Percentiles rank a stretch among this genome's conserved stretches.
Evolutionary conservation across 1,140 invertebrate species (phyloP).

Genomic region (Saccostrea cuccullata): DNA sequence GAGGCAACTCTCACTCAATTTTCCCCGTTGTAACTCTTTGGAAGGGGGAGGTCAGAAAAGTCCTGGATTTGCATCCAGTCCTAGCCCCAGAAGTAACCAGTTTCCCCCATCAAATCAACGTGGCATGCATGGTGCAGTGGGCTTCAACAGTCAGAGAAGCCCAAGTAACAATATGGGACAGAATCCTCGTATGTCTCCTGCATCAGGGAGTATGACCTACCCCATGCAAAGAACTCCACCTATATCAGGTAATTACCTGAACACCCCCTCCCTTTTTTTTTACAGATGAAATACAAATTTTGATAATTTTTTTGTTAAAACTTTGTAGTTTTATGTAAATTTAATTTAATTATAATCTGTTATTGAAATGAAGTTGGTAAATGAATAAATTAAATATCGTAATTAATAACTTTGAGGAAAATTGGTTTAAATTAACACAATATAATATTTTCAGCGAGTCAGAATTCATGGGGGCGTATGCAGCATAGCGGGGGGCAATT

Average conservation of each 20-base stretch:
- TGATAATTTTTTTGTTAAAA: too few species aligned
- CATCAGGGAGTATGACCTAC: conserved; percentile 42
- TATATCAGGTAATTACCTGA: conserved; percentile 31
- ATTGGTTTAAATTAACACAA: too few species aligned
- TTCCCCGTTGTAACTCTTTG: conserved; percentile 57
- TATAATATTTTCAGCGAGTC: conserved; percentile 34
- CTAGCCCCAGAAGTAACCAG: conserved; percentile 53
- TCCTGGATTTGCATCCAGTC: conserved; percentile 66
- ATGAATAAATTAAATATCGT: too few species aligned
- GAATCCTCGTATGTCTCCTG: conserved; percentile 54
- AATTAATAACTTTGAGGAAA: too few species aligned
- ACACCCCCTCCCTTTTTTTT: conserved; percentile 3
- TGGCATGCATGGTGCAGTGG: conserved; percentile 50
- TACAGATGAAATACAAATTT: too few species aligned
- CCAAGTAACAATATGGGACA: conserved; percentile 56
- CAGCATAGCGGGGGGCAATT: conserved; percentile 44
- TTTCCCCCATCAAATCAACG: conserved; percentile 61
- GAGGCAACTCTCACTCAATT: conserved; percentile 40
- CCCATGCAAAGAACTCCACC: conserved; percentile 52
- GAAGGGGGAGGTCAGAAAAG: conserved; percentile 68
- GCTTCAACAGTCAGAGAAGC: conserved; percentile 68
- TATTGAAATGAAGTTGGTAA: too few species aligned
- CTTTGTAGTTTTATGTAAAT: too few species aligned
- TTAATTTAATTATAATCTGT: too few species aligned
- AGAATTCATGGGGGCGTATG: conserved; percentile 50